Conservation (phyloP, 2,797 vertebrate species). For the Neomorphus geoffroyi region DNA sequence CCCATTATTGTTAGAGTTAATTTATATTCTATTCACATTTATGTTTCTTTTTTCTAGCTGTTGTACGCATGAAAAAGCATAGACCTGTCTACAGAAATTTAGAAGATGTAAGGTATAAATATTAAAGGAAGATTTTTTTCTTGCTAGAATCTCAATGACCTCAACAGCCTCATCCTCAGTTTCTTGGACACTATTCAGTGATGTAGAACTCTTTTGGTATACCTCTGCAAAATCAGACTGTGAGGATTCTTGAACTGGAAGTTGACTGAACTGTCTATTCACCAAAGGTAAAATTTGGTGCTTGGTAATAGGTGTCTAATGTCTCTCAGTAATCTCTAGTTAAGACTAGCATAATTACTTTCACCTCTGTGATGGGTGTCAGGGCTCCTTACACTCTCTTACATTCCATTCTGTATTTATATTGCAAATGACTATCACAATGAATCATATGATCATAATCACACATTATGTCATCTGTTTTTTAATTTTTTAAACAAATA, state of each 20-base stretch:
- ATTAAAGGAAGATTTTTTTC: neutral
- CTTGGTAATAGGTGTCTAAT: neutral
- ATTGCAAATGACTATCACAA: neutral
- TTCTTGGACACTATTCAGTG: neutral
- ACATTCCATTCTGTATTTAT: too few relatives aligned
- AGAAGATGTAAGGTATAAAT: neutral
- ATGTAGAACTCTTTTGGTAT: neutral
- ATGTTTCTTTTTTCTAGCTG: neutral
- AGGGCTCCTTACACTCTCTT: neutral
- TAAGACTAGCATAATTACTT: neutral
- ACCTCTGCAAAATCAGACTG: neutral
- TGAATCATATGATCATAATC: accelerated
- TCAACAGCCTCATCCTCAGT: neutral
- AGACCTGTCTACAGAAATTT: neutral
- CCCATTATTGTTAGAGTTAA: accelerated
- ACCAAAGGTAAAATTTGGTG: neutral
- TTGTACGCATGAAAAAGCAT: neutral
- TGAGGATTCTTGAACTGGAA: neutral
- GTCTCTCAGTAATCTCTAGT: neutral
- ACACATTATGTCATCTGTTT: neutral
- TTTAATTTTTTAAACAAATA: neutral
- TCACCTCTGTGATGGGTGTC: neutral
- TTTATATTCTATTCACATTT: neutral
- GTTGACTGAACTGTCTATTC: neutral
- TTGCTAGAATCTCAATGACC: neutral